Evolutionary conservation across 2,888 invertebrate genomes (phyloP), one percentile per base, ranked within the genome.

Genomic region (Hofmannophila pseudospretella): DNA sequence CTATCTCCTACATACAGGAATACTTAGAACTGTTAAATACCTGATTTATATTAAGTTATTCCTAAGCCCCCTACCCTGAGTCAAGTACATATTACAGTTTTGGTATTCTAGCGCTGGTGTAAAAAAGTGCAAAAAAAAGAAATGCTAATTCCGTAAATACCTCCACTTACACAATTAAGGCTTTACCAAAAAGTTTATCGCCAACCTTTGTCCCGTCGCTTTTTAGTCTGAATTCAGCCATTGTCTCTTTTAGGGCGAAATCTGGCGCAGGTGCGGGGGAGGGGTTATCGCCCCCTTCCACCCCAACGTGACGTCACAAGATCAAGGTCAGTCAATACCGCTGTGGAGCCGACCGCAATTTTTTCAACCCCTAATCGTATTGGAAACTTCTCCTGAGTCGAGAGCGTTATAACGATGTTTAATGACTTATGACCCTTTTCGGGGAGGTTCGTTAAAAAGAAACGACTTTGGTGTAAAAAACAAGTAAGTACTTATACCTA

Each of bases 281-380:
- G 7, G 30, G 22, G 25, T 16, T n/a, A 23, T 1, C 1, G 8
- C n/a, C 8, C 23, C 29, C 31, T n/a, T 23, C 13, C 13, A 5
- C 34, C 26, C 16, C 23, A 3, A 3, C 5, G 28, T 38, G 38
- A 38, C 38, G 38, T 38, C 38, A 38, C 38, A 38, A 38, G 38
- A 38, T 38, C 38, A 38, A 34, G 38, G 38, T 12, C 38, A 29
- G 14, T 13, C 23, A 25, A 38, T 38, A 38, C 33, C 22, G 16
- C 23, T 2, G 12, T 7, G 13, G 23, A 12, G 2, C 4, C 26
- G 9, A 23, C 31, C 20, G 7, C 31, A 9, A 23, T 8, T 4
- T 31, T 31, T 31, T 31, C 22, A 22, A 10, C 25, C n/a, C 9
- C n/a, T 20, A 32, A 32, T 32, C 23, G 32, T 23, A 22, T 11